A percentile compares a stretch with the other conserved stretches of the same genome.
These are phyloP conservation scores for Hyperoodon ampullatus DNA, from an alignment of 2,113 vertebrate genomes.

Conservation along the genomic window DNA sequence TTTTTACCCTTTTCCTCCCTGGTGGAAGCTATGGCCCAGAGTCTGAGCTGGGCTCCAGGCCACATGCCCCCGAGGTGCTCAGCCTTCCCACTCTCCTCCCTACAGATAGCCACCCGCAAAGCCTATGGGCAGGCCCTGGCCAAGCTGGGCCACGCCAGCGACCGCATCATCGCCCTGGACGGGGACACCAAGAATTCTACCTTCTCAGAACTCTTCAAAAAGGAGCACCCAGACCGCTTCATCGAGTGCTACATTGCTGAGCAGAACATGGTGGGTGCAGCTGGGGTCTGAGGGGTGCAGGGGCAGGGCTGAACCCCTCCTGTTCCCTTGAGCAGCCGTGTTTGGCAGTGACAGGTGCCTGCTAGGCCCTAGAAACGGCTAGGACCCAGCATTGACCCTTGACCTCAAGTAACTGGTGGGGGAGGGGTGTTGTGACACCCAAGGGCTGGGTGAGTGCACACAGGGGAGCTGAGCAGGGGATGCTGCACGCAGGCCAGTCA, in stretches of 20 bases:
- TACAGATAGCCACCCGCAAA: constrained; percentile 94
- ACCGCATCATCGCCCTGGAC: constrained; percentile 93
- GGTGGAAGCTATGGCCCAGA: background rate
- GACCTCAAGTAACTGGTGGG: background rate
- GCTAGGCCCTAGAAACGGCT: background rate
- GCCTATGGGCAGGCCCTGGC: constrained; percentile 93
- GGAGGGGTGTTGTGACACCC: no score
- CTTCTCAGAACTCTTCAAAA: constrained; percentile 95
- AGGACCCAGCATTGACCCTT: background rate
- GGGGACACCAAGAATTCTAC: constrained; percentile 97
- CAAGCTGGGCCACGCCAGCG: constrained; percentile 93
- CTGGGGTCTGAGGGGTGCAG: background rate
- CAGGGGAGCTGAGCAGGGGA: background rate
- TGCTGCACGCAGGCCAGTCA: accelerated
- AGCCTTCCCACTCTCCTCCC: background rate
- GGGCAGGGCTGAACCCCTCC: background rate
- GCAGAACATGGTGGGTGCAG: constrained; percentile 94
- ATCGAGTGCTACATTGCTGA: constrained; percentile 97
- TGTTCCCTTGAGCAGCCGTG: background rate
- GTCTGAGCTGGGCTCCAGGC: background rate
- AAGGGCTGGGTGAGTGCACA: no score
- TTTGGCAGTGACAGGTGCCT: background rate
- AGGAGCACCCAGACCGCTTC: constrained; percentile 94
- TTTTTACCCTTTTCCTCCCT: background rate
- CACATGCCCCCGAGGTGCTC: background rate